Conservation (phyloP, 2,797 vertebrate genomes). For the Gymnothorax javanicus region DNA sequence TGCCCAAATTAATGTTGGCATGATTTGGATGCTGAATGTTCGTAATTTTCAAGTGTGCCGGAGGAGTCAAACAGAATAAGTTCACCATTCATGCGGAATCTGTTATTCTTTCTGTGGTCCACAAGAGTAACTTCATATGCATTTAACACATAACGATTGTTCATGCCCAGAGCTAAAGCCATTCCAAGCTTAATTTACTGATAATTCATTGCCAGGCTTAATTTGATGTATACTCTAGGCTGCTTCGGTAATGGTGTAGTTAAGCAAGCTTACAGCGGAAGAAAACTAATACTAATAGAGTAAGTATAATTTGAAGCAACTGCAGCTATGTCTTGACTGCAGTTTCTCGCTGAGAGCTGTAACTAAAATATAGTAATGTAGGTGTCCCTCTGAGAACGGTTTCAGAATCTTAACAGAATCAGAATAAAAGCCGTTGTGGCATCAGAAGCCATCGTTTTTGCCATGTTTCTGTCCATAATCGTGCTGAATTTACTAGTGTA, state of each 20-base stretch:
- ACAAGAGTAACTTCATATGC: slow-evolving; percentile 27
- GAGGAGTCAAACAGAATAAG: slow-evolving; percentile 24
- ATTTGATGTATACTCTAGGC: slow-evolving; percentile 58
- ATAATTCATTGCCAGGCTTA: slow-evolving; percentile 57
- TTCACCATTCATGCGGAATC: slow-evolving; percentile 44
- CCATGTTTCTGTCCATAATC: no score
- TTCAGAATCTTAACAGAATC: slow-evolving; percentile 22
- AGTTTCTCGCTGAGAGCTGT: slow-evolving; percentile 28
- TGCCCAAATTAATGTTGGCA: slow-evolving; percentile 24
- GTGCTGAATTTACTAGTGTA: no score
- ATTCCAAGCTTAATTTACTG: slow-evolving; percentile 45
- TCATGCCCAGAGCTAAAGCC: slow-evolving; percentile 45
- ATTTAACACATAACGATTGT: slow-evolving; percentile 31
- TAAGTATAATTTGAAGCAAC: slow-evolving; percentile 21
- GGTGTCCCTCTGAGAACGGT: slow-evolving; percentile 18
- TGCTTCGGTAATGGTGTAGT: slow-evolving; percentile 47
- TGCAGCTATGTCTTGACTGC: background rate
- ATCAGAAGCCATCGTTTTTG: background rate
- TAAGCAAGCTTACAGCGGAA: slow-evolving; percentile 53
- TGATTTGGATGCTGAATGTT: slow-evolving; percentile 21
- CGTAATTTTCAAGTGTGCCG: slow-evolving; percentile 3
- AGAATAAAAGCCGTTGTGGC: background rate
- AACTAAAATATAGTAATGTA: slow-evolving; percentile 22
- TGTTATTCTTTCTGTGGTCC: slow-evolving; percentile 29
- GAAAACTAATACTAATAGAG: slow-evolving; percentile 44